Evolutionary conservation across 1,140 invertebrate species (phyloP).

Genomic region (Aleiodes sp.): DNA sequence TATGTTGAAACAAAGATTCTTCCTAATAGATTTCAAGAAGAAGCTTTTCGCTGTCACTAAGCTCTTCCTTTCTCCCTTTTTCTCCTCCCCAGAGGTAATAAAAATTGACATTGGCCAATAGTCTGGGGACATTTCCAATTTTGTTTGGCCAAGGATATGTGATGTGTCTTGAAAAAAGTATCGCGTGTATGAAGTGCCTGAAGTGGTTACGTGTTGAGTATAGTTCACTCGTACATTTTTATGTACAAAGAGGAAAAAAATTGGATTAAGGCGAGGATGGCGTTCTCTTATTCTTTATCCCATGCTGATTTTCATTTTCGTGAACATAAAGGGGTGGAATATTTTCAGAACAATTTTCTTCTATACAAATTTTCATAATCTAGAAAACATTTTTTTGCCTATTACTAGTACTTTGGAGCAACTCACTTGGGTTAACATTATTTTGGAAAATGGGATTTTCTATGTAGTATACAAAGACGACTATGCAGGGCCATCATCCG

Average conservation of each 20-base stretch:
- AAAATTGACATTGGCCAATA: background rate
- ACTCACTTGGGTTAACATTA: conserved; percentile 6
- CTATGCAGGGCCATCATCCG: background rate
- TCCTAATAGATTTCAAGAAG: background rate
- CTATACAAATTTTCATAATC: conserved; percentile 4
- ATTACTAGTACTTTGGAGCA: conserved; percentile 2
- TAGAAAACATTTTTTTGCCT: background rate
- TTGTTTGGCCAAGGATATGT: conserved; percentile 1
- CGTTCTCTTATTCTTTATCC: no score
- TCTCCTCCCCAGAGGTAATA: background rate
- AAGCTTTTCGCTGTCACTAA: background rate
- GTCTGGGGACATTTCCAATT: background rate
- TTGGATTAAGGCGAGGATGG: background rate
- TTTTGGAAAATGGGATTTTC: background rate
- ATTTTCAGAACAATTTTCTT: background rate
- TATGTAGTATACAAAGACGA: background rate
- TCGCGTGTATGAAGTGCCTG: background rate
- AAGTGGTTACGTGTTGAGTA: background rate
- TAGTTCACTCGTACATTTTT: no score
- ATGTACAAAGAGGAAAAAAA: conserved; percentile 3
- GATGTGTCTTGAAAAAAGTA: no score
- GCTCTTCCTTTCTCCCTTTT: background rate
- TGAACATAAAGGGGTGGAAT: background rate
- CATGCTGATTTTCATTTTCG: no score
- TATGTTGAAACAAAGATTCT: no score